These are phyloP conservation scores for Phoxinus dragarum DNA, from an alignment of 2,797 vertebrate species.

Conservation along the genomic window DNA sequence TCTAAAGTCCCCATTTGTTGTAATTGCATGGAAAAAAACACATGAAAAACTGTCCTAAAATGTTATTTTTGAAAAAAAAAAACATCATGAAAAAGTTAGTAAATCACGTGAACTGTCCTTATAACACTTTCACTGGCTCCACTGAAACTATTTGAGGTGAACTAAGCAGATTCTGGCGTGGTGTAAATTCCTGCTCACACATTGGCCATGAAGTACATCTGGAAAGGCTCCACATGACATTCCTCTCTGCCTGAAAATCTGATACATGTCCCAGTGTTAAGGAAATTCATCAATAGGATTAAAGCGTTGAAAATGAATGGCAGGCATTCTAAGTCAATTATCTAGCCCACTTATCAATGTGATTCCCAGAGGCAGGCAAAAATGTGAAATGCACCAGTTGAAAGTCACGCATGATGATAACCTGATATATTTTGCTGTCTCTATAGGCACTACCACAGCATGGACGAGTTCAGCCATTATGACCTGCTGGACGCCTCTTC, in stretches of 20 bases:
- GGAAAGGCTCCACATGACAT: conserved; percentile 3
- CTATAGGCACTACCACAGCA: conserved; percentile 95
- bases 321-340: background rate
- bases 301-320: background rate
- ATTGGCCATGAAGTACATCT: background rate
- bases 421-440: conserved; percentile 4
- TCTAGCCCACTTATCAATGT: background rate
- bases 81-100: background rate
- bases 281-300: background rate
- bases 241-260: background rate
- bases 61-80: background rate
- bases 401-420: background rate
- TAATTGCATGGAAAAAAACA: background rate
- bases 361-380: background rate
- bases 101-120: background rate
- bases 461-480: conserved; percentile 99
- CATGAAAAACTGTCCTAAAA: background rate
- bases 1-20: background rate
- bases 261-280: background rate
- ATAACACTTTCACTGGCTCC: background rate
- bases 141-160: background rate
- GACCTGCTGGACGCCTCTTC: conserved; percentile 89
- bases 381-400: background rate
- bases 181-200: conserved; percentile 20
- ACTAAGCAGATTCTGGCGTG: background rate